A percentile compares a stretch with the other conserved stretches of the same genome.
phyloP scores from a whole-genome alignment of 2,113 vertebrate species.

The Amphilophus citrinellus region DNA sequence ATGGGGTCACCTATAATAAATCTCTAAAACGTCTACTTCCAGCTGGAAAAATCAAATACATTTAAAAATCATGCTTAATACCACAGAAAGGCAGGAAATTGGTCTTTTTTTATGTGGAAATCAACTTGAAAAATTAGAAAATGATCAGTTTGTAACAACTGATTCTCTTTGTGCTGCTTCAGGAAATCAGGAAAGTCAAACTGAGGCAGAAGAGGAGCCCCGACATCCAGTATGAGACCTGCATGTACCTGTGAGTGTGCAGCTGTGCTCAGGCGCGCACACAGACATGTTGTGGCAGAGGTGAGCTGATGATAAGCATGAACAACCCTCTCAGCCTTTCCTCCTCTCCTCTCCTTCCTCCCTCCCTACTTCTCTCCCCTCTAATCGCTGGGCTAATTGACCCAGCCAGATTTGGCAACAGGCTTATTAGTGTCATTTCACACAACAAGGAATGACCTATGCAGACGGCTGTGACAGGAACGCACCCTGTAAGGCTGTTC shows the following conservation, averaged over 20 bases:
- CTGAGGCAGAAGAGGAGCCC: not conserved
- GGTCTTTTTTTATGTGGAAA: not conserved
- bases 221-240: not conserved
- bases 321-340: conserved; percentile 1
- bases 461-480: conserved; percentile 37
- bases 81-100: not conserved
- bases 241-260: not conserved
- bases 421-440: conserved; percentile 72
- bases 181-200: not conserved
- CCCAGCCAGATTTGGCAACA: conserved; percentile 79
- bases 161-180: not conserved
- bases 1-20: not conserved
- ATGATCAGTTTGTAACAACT: not conserved
- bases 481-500: conserved; percentile 24
- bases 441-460: conserved; percentile 68
- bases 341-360: not conserved
- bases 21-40: not conserved
- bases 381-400: conserved; percentile 78
- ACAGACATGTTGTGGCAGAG: conserved; percentile 47
- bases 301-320: conserved; percentile 59
- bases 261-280: conserved; percentile 23
- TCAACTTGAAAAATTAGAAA: not conserved
- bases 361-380: conserved; percentile 10
- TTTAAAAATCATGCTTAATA: not conserved
- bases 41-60: not conserved